These are phyloP conservation scores for Drosophila cracens DNA, from an alignment of 2,888 invertebrate species.

Conservation along the genomic window DNA sequence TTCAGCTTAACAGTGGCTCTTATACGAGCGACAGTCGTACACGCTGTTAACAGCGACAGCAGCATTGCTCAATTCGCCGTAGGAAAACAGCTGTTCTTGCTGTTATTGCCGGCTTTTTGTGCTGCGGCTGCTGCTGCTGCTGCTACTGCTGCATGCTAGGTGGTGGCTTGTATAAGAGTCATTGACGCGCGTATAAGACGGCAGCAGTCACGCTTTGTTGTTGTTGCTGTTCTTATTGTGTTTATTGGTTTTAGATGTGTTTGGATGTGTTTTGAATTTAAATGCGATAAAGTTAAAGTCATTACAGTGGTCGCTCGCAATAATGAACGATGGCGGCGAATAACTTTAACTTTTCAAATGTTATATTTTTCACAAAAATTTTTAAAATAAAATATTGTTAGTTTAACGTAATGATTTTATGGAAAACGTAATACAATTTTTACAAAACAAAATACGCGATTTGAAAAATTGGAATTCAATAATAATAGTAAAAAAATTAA, in stretches of 20 bases:
- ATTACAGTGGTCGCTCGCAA: background rate
- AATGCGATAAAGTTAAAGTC: constrained; percentile 17
- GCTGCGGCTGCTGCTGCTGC: constrained; percentile 3
- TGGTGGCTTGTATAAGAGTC: constrained; percentile 51
- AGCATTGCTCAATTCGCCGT: constrained; percentile 31
- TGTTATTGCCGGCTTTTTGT: constrained; percentile 65
- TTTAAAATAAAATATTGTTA: background rate
- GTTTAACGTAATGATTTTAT: background rate
- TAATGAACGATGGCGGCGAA: background rate
- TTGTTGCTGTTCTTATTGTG: constrained; percentile 9
- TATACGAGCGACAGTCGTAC: constrained; percentile 27
- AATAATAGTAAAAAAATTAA: background rate
- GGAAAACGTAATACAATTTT: background rate
- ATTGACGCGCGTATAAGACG: constrained; percentile 43
- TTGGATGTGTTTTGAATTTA: constrained; percentile 27
- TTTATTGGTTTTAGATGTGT: constrained; percentile 19
- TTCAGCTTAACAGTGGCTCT: constrained; percentile 21
- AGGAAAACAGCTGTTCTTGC: constrained; percentile 45
- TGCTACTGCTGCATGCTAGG: constrained; percentile 13
- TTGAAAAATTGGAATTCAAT: background rate
- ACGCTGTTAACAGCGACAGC: constrained; percentile 23
- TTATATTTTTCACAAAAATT: background rate
- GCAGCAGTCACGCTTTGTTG: constrained; percentile 15
- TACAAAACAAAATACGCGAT: background rate
- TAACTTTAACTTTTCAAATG: background rate